Evolutionary conservation across 2,797 vertebrate species (phyloP), one percentile per base, ranked within the genome.

Genomic region (Toxotes lorentzi): DNA sequence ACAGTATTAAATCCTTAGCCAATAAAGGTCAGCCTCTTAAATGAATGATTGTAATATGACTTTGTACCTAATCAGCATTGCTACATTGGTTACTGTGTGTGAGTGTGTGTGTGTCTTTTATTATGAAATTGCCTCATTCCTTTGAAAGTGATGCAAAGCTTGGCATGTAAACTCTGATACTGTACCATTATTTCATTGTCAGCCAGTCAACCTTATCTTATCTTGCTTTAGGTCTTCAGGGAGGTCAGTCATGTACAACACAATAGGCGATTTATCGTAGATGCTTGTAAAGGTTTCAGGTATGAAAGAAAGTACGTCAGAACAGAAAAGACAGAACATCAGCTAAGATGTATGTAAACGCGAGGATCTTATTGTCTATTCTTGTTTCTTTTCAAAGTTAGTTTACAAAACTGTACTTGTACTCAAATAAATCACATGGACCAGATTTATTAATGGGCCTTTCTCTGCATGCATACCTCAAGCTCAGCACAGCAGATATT

Each of bases 211-310:
- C 38, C 21, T 70, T 40, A 60, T n/a, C 21, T 63, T 56, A 81
- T 71, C 57, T 76, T 2, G 3, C 19, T 51, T 7, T 30, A 21
- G 17, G 38, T 64, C 12, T 21, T 43, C 2, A 32, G 7, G 30
- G 30, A 78, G 50, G 45, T 82, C 61, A 74, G 13, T 14, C 64
- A 6, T 66, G 69, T 38, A 6, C 24, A n/a, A 35, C 32, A 81
- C 70, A 84, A 76, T n/a, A 35, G 32, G 6, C 11, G 11, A 23
- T 47, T 84, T 83, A 78, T 79, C 30, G 10, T 1, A 54, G 12
- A 21, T 5, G n/a, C 78, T 68, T 58, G 62, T 65, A 34, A 69
- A 72, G 51, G 12, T 76, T 50, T 73, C 16, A 12, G 43, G 7
- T 27, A 9, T 21, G 12, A 54, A 70, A 59, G 53, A 17, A 60